A percentile compares a stretch with the other conserved stretches of the same genome.
Conservation (phyloP, 2,113 vertebrate species). For the Acrocephalus kingi region DNA sequence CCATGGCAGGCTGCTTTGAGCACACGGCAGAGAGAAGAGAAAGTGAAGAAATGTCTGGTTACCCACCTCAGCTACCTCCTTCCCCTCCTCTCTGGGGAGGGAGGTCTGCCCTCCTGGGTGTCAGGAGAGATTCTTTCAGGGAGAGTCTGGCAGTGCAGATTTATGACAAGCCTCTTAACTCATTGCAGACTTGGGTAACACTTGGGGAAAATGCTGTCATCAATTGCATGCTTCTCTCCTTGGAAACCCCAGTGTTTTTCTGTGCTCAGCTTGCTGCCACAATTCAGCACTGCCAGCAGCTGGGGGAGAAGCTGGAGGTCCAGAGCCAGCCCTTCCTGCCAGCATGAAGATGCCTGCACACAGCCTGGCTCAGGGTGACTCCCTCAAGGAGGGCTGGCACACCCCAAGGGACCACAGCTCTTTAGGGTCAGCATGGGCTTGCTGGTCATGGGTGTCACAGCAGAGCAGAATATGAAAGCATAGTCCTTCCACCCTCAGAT, state of each 20-base stretch:
- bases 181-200: background rate
- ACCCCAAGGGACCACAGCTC: background rate
- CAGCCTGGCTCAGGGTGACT: background rate
- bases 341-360: background rate
- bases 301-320: background rate
- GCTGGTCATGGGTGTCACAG: background rate
- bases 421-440: background rate
- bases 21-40: background rate
- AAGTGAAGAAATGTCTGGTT: background rate
- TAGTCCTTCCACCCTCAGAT: background rate
- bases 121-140: background rate
- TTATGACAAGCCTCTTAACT: constrained; percentile 14
- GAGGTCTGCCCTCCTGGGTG: background rate
- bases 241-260: background rate
- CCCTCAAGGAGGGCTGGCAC: background rate
- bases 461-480: background rate
- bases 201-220: background rate
- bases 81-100: background rate
- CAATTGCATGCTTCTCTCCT: background rate
- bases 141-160: background rate
- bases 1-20: constrained; percentile 40
- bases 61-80: background rate
- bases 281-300: background rate
- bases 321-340: background rate
- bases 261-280: background rate